Conservation (phyloP, 1,140 invertebrate genomes). For the Latrodectus geometricus region DNA sequence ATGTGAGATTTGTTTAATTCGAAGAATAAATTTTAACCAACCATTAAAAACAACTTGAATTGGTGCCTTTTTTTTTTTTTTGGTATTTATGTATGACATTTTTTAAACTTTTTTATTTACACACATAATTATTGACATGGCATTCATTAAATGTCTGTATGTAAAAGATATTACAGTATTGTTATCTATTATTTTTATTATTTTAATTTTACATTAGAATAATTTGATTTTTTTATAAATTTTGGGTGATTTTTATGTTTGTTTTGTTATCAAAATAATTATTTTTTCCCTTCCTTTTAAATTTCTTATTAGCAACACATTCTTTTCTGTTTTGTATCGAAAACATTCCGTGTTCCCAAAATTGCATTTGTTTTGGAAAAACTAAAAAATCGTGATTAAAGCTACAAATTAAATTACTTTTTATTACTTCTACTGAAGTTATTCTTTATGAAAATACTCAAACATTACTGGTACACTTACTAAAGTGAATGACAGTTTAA, state of each 20-base stretch:
- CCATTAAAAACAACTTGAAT: too few species aligned
- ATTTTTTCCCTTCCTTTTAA: neutral
- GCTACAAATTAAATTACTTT: too few species aligned
- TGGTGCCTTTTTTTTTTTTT: too few species aligned
- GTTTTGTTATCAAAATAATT: neutral
- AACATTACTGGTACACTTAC: too few species aligned
- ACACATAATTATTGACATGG: too few species aligned
- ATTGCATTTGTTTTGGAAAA: neutral
- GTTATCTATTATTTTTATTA: neutral
- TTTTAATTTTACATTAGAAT: neutral
- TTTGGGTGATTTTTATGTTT: neutral
- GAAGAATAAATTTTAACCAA: too few species aligned
- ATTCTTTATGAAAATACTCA: too few species aligned
- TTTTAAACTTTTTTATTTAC: too few species aligned
- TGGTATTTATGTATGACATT: too few species aligned
- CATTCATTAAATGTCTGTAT: neutral
- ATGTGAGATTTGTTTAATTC: too few species aligned
- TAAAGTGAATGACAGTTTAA: neutral
- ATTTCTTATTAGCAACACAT: constrained; percentile 45
- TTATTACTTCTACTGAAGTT: too few species aligned
- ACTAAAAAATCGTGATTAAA: too few species aligned
- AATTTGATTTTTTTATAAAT: neutral
- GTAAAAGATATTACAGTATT: neutral
- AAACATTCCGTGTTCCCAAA: neutral
- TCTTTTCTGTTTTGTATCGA: constrained; percentile 48